Evolutionary conservation across 2,113 vertebrate species (phyloP).

Genomic region (Pipra filicauda): DNA sequence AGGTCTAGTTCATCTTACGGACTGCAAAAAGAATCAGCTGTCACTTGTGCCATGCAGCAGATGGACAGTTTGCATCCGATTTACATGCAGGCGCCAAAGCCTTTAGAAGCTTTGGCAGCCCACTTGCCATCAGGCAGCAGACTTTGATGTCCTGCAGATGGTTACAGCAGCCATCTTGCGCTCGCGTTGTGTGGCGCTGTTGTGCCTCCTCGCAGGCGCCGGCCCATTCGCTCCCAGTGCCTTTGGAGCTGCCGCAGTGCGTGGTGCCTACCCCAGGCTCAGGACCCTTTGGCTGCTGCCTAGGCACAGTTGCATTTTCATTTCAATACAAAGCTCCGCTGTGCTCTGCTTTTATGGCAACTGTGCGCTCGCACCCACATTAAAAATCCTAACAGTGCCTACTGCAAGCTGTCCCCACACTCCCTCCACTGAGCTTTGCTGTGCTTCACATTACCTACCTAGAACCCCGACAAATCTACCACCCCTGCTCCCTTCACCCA

Average conservation of each 20-base stretch:
- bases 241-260: constrained; percentile 25
- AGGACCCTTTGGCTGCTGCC: background rate
- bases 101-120: constrained; percentile 86
- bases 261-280: background rate
- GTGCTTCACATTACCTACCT: constrained; percentile 22
- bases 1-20: constrained; percentile 81
- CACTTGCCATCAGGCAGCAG: constrained; percentile 79
- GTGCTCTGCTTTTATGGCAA: constrained; percentile 7
- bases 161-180: constrained; percentile 75
- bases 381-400: constrained; percentile 6
- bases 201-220: constrained; percentile 53
- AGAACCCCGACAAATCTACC: constrained; percentile 42
- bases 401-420: background rate
- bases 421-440: background rate
- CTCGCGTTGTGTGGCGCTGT: constrained; percentile 53
- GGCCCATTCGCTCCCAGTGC: background rate
- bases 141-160: constrained; percentile 84
- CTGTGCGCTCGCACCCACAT: background rate
- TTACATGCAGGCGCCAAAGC: constrained; percentile 82
- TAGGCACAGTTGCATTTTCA: background rate
- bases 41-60: constrained; percentile 83
- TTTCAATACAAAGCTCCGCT: background rate
- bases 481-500: background rate
- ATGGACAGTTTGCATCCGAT: constrained; percentile 87
- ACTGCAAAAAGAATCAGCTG: constrained; percentile 85